A percentile compares a stretch with the other conserved stretches of the same genome.
phyloP scores from a whole-genome alignment of 2,888 invertebrate species.

The Yponomeuta malinellus region DNA sequence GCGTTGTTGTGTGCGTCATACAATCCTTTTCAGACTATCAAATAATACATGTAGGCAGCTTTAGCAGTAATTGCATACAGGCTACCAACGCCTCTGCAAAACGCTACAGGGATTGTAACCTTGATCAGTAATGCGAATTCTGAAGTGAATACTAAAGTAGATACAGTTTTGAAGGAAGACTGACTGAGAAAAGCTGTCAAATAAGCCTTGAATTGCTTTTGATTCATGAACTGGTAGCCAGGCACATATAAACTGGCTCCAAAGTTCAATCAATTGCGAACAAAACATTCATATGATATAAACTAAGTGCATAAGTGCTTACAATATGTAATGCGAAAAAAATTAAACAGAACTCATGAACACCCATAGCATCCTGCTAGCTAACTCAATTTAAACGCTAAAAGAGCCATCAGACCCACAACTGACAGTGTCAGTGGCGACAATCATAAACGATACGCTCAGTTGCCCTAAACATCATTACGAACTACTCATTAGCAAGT shows the following conservation, averaged over 20 bases:
- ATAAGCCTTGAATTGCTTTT: too few relatives aligned
- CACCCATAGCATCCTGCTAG: neutral
- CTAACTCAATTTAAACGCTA: neutral
- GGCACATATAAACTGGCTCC: too few relatives aligned
- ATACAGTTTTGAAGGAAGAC: neutral
- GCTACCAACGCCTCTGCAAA: neutral
- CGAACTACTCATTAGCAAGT: slow-evolving; percentile 39
- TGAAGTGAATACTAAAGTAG: neutral
- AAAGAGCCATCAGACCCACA: neutral
- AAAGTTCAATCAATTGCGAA: too few relatives aligned
- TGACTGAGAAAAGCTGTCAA: too few relatives aligned
- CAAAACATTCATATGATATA: too few relatives aligned
- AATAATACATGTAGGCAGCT: neutral
- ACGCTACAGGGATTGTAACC: neutral
- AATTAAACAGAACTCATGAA: neutral
- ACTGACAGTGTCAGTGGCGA: slow-evolving; percentile 10
- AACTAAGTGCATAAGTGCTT: neutral
- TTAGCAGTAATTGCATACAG: neutral
- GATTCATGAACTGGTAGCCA: too few relatives aligned
- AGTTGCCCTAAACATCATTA: slow-evolving; percentile 21
- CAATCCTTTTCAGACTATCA: neutral
- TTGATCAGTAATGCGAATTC: neutral
- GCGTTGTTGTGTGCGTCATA: neutral
- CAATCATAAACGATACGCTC: slow-evolving; percentile 17
- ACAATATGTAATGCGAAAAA: neutral